phyloP scores from a whole-genome alignment of 2,888 invertebrate genomes.

The Melolontha melolontha region DNA sequence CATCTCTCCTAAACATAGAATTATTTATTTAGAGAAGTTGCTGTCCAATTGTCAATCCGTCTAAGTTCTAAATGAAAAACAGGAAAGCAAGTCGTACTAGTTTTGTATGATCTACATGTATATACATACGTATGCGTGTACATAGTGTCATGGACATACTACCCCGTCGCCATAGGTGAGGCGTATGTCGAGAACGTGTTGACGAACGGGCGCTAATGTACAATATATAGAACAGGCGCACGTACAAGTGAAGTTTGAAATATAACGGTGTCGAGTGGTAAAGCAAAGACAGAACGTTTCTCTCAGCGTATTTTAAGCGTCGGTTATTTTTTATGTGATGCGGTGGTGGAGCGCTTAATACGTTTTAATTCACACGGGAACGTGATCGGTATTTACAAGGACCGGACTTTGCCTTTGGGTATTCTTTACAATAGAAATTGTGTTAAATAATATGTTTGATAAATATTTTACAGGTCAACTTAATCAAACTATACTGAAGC shows the following conservation, averaged over 20 bases:
- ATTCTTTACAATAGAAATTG: neutral
- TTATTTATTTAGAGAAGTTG: conserved; percentile 23
- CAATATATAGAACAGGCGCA: conserved; percentile 35
- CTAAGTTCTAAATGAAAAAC: neutral
- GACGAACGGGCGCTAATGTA: conserved; percentile 37
- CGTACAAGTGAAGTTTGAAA: conserved; percentile 36
- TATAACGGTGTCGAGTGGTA: conserved; percentile 39
- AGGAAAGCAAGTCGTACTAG: neutral
- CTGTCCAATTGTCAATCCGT: conserved; percentile 28
- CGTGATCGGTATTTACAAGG: neutral
- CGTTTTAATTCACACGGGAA: conserved; percentile 38
- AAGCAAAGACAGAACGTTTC: conserved; percentile 41
- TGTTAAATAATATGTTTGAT: conserved; percentile 9
- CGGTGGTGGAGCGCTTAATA: conserved; percentile 20
- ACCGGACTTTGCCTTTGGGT: neutral
- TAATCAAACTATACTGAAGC: no score
- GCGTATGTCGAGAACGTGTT: conserved; percentile 38
- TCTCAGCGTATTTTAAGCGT: conserved; percentile 37
- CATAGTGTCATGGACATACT: conserved; percentile 20
- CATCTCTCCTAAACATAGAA: conserved; percentile 10
- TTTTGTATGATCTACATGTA: neutral
- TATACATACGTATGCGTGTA: neutral
- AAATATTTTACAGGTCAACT: no score
- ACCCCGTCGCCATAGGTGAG: conserved; percentile 1
- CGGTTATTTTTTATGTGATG: conserved; percentile 31